Evolutionary conservation across 2,888 invertebrate genomes (phyloP).

Genomic region (Plusia festucae): DNA sequence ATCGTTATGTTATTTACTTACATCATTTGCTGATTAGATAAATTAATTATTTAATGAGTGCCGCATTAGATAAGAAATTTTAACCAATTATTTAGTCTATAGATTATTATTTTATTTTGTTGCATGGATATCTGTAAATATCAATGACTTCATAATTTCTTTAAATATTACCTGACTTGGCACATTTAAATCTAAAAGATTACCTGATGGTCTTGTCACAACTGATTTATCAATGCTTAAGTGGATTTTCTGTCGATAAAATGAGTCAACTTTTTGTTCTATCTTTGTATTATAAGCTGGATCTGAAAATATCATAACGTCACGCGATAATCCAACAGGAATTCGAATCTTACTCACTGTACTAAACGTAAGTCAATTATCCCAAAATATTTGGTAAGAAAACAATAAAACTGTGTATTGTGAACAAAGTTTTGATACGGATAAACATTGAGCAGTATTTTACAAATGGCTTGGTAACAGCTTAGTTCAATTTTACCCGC

Average conservation of each 20-base stretch:
- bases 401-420: not conserved
- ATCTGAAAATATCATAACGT: not conserved
- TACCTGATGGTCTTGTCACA: too few relatives aligned
- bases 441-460: not conserved
- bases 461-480: not conserved
- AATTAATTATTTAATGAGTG: constrained; percentile 4
- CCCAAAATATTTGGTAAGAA: not conserved
- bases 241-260: too few relatives aligned
- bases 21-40: constrained; percentile 37
- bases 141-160: too few relatives aligned
- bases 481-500: too few relatives aligned
- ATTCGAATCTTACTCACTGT: not conserved
- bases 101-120: not conserved
- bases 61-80: not conserved
- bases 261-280: too few relatives aligned
- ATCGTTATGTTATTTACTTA: constrained; percentile 18
- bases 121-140: too few relatives aligned
- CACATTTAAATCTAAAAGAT: too few relatives aligned
- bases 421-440: not conserved
- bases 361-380: not conserved
- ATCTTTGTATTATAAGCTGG: too few relatives aligned
- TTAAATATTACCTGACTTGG: too few relatives aligned
- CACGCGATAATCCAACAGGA: not conserved
- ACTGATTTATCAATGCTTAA: too few relatives aligned
- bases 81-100: not conserved